Evolutionary conservation across 2,888 invertebrate species (phyloP).

Genomic region (Pterostichus niger): DNA sequence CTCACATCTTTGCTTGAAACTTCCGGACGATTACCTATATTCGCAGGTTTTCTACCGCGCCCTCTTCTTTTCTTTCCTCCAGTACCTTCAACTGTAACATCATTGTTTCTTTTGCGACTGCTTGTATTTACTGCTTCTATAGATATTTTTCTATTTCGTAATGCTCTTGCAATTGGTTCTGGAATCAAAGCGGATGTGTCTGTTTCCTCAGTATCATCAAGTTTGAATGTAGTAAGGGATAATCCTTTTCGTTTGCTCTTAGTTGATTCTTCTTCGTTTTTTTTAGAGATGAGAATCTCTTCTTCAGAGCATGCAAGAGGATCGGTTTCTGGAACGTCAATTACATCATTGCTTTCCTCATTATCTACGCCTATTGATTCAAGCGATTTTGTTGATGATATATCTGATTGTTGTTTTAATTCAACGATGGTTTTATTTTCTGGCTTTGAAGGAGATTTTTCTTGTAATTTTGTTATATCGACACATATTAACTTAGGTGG

Average conservation of each 20-base stretch:
- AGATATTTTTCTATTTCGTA: conserved; percentile 53
- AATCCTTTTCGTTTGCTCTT: conserved; percentile 64
- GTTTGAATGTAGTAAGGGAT: conserved; percentile 69
- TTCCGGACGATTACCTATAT: conserved; percentile 17
- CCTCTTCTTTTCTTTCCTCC: conserved; percentile 63
- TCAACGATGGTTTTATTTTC: conserved; percentile 67
- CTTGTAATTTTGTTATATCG: conserved; percentile 69
- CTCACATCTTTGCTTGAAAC: conserved; percentile 75
- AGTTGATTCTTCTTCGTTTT: conserved; percentile 62
- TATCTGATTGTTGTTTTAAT: conserved; percentile 33
- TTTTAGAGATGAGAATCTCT: conserved; percentile 66
- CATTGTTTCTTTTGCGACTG: conserved; percentile 72
- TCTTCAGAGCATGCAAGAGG: conserved; percentile 74
- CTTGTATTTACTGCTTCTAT: conserved; percentile 18
- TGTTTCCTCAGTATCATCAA: conserved; percentile 69
- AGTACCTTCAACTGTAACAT: conserved; percentile 67
- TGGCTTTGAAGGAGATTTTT: conserved; percentile 56
- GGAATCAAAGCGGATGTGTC: conserved; percentile 47
- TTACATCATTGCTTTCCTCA: conserved; percentile 68
- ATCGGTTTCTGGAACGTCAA: conserved; percentile 73
- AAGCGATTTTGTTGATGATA: conserved; percentile 63
- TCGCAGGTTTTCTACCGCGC: conserved; percentile 39
- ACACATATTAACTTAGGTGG: conserved; percentile 69
- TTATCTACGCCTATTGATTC: conserved; percentile 67
- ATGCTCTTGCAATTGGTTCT: conserved; percentile 65